Conservation (phyloP, 2,797 vertebrate species). For the Gymnothorax javanicus region DNA sequence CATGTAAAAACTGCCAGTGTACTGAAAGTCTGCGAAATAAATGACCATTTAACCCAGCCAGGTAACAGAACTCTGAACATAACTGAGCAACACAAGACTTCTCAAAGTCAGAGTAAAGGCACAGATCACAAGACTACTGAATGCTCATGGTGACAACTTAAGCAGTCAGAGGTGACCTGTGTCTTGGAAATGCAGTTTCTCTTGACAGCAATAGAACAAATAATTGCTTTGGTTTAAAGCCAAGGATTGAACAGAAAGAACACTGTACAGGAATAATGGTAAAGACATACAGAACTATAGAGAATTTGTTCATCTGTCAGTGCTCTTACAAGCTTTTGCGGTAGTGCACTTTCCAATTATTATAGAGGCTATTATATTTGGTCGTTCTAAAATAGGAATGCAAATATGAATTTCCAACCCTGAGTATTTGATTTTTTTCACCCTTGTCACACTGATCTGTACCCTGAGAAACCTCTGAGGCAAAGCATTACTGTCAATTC, state of each 20-base stretch:
- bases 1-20: too few species aligned
- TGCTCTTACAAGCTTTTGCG: neutral
- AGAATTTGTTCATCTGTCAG: neutral
- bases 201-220: neutral
- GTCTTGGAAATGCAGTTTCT: neutral
- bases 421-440: constrained; percentile 51
- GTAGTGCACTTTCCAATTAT: neutral
- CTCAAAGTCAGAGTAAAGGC: constrained; percentile 1
- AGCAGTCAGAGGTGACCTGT: neutral
- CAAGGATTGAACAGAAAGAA: neutral
- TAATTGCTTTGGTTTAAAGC: neutral
- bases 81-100: neutral
- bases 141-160: neutral
- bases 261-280: neutral
- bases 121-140: neutral
- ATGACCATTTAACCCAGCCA: neutral
- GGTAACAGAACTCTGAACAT: neutral
- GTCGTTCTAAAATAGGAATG: neutral
- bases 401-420: neutral
- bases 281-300: neutral
- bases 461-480: neutral
- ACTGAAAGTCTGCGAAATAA: too few species aligned
- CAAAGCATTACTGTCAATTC: constrained; percentile 54
- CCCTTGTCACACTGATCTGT: neutral
- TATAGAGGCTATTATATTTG: neutral